Evolutionary conservation across 2,113 vertebrate species (phyloP).

Genomic region (Melanerpes aurifrons): DNA sequence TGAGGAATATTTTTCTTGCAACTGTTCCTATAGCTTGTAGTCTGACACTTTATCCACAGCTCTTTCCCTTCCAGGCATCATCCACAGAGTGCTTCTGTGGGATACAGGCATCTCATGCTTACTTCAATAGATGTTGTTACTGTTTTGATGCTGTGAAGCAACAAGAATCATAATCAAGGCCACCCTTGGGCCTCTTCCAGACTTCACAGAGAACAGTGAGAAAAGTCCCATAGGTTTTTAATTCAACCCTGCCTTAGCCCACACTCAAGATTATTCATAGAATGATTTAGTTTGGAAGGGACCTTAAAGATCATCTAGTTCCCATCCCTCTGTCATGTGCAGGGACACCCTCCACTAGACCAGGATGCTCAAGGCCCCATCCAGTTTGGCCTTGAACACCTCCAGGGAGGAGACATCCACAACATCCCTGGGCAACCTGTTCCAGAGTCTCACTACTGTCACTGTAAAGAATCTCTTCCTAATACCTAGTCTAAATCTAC

Average conservation of each 20-base stretch:
- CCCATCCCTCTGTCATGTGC: no score
- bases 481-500: no score
- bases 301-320: no score
- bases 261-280: neutral
- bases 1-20: neutral
- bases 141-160: neutral
- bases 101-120: neutral
- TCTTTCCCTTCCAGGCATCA: neutral
- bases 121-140: neutral
- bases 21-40: neutral
- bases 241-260: neutral
- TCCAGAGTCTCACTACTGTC: no score
- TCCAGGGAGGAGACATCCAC: no score
- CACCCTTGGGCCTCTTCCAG: neutral
- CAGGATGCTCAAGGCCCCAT: no score
- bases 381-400: no score
- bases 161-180: neutral
- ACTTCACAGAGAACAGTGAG: neutral
- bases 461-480: no score
- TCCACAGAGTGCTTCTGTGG: neutral
- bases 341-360: no score
- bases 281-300: no score
- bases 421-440: no score
- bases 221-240: neutral
- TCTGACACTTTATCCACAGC: neutral